These are phyloP conservation scores for human (Homo sapiens) DNA, from an alignment of 2,113 vertebrate species.

Conservation along the genomic window DNA sequence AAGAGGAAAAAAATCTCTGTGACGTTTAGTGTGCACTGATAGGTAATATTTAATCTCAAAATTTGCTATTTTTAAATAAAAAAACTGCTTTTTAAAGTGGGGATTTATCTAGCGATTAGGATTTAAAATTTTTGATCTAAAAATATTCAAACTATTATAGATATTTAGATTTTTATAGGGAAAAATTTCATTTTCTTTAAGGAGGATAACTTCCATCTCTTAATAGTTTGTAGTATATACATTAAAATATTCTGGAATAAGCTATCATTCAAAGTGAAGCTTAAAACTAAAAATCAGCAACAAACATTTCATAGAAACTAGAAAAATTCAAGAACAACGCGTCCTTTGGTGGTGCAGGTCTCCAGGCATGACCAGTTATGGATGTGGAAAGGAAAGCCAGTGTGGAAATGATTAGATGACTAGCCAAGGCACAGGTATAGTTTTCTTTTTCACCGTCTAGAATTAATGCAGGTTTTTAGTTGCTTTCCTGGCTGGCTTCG, in stretches of 20 bases:
- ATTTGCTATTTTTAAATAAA: slow-evolving; percentile 9
- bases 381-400: neutral
- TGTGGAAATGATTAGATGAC: no score
- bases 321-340: neutral
- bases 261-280: neutral
- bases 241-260: neutral
- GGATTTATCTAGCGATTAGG: neutral
- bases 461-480: neutral
- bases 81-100: neutral
- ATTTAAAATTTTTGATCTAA: neutral
- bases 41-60: neutral
- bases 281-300: neutral
- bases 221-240: neutral
- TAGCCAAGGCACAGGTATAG: rapidly evolving
- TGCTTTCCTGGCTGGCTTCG: neutral
- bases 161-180: neutral
- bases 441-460: neutral
- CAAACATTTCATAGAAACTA: neutral
- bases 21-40: neutral
- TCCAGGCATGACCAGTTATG: neutral
- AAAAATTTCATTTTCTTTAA: neutral
- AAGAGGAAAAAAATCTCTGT: neutral
- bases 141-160: neutral
- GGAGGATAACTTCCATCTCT: neutral
- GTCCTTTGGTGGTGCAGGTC: neutral